Evolutionary conservation across 1,140 invertebrate species (phyloP).

Genomic region (Eumaeus atala): DNA sequence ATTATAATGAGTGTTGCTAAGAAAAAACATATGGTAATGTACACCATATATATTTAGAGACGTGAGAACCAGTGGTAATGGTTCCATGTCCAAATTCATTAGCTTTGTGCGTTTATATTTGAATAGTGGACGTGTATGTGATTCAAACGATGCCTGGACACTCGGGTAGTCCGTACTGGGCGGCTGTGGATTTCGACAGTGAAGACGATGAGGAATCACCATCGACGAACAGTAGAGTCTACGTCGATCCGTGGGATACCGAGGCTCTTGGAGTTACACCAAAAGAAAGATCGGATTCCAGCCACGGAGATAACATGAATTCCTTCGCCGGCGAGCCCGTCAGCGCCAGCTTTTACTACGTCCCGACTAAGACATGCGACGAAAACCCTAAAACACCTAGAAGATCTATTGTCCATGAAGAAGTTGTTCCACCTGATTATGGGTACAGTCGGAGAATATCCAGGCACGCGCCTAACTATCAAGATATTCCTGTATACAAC

Average conservation of each 20-base stretch:
- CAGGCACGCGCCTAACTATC: conserved; percentile 37
- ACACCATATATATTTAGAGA: conserved; percentile 48
- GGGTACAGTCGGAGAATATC: conserved; percentile 48
- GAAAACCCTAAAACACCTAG: conserved; percentile 45
- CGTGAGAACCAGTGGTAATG: conserved; percentile 49
- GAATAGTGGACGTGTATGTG: conserved; percentile 31
- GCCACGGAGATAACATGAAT: conserved; percentile 65
- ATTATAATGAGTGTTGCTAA: conserved; percentile 51
- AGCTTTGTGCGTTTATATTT: conserved; percentile 31
- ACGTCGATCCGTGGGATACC: conserved; percentile 83
- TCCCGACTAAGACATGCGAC: conserved; percentile 69
- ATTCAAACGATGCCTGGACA: conserved; percentile 55
- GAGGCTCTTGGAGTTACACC: conserved; percentile 81
- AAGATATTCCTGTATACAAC: conserved; percentile 44
- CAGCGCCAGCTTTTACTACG: conserved; percentile 75
- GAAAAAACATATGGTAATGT: conserved; percentile 33
- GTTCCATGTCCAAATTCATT: conserved; percentile 43
- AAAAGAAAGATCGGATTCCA: conserved; percentile 72
- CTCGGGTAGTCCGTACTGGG: conserved; percentile 70
- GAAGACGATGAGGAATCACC: conserved; percentile 57
- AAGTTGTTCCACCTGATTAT: conserved; percentile 47
- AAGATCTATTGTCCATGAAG: conserved; percentile 42
- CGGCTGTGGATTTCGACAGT: conserved; percentile 74
- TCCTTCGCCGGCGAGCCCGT: conserved; percentile 69
- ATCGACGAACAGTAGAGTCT: conserved; percentile 69